These are phyloP conservation scores for Yponomeuta sedellus DNA, from an alignment of 2,888 invertebrate genomes.

Conservation along the genomic window DNA sequence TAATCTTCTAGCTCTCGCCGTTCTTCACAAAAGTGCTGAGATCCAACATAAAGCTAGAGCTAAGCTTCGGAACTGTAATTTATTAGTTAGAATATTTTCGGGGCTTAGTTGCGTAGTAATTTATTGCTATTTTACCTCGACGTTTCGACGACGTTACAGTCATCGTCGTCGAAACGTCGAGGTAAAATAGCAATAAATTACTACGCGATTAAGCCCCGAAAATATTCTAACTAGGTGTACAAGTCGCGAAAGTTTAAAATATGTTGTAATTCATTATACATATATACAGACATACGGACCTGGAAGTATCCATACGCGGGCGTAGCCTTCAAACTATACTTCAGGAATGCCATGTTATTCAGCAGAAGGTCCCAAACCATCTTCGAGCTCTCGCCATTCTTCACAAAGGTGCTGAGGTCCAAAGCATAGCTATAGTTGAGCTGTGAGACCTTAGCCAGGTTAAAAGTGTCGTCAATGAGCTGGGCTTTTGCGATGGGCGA, in stretches of 20 bases:
- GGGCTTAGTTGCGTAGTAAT: no score
- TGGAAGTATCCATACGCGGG: constrained; percentile 70
- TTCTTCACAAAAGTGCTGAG: constrained; percentile 78
- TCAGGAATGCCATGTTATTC: constrained; percentile 71
- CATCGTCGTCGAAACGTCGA: no score
- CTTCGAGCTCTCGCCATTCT: constrained; percentile 76
- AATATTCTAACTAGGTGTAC: no score
- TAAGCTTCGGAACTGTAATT: not conserved
- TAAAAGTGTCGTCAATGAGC: constrained; percentile 83
- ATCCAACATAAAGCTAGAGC: constrained; percentile 44
- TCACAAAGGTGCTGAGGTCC: constrained; percentile 78
- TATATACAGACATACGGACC: constrained; percentile 31
- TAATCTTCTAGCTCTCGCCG: constrained; percentile 79
- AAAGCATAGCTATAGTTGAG: constrained; percentile 78
- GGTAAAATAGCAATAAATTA: no score
- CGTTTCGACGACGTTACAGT: no score
- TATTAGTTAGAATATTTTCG: no score
- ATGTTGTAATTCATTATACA: no score
- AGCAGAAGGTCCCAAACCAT: constrained; percentile 81
- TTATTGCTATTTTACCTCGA: no score
- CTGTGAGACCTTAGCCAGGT: constrained; percentile 76
- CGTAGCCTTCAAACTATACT: constrained; percentile 62
- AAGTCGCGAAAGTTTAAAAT: no score
- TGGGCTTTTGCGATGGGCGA: constrained; percentile 80
- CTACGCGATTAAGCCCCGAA: no score